Percentiles rank a stretch among this genome's conserved stretches.
phyloP scores from a whole-genome alignment of 2,888 invertebrate genomes.

The Heliconius cydno region DNA sequence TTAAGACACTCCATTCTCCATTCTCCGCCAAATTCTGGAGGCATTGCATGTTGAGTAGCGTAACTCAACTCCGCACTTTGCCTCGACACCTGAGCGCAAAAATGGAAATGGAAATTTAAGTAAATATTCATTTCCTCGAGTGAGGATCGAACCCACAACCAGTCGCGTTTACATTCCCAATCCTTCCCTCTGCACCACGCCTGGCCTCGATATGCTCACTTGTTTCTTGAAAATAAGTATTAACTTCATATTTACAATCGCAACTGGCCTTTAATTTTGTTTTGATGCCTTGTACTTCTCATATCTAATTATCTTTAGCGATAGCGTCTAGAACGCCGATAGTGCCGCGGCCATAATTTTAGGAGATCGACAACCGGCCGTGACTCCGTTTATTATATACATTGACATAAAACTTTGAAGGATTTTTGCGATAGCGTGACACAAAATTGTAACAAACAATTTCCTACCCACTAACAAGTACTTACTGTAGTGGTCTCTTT shows the following conservation, averaged over 20 bases:
- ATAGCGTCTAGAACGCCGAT: constrained; percentile 62
- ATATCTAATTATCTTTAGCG: constrained; percentile 63
- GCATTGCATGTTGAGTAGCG: no score
- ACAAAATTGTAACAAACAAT: constrained; percentile 56
- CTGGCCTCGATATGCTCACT: neutral
- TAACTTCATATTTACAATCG: neutral
- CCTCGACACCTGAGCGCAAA: no score
- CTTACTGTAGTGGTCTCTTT: constrained; percentile 33
- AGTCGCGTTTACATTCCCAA: no score
- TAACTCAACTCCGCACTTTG: no score
- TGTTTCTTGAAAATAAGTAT: neutral
- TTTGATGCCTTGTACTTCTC: constrained; percentile 51
- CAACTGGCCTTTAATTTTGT: constrained; percentile 46
- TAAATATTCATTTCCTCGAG: no score
- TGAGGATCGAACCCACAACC: no score
- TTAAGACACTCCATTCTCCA: no score
- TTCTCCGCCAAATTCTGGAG: no score
- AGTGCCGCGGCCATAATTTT: constrained; percentile 75
- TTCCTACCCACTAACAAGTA: constrained; percentile 45
- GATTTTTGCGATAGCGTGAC: constrained; percentile 75
- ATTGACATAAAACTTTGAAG: constrained; percentile 67
- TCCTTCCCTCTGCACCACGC: no score
- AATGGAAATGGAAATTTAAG: no score
- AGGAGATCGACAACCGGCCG: constrained; percentile 80
- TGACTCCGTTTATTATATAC: constrained; percentile 75